Percentiles rank a stretch among this genome's conserved stretches.
Conservation (phyloP, 2,888 invertebrate genomes). For the Alsophila aescularia region DNA sequence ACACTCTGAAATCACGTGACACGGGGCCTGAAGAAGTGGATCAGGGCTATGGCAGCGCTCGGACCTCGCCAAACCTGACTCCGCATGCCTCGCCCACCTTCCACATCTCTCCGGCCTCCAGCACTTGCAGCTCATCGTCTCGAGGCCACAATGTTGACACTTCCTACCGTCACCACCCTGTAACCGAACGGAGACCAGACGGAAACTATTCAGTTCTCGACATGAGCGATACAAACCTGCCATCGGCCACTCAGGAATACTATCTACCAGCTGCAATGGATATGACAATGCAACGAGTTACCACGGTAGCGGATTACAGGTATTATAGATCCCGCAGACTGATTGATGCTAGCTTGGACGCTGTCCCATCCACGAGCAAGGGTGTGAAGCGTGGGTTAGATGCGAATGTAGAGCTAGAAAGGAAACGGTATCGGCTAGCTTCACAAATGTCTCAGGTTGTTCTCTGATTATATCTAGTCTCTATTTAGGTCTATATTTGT, state of each 20-base stretch:
- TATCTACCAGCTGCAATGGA: constrained; percentile 61
- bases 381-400: constrained; percentile 72
- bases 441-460: constrained; percentile 73
- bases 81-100: constrained; percentile 65
- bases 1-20: constrained; percentile 69
- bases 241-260: constrained; percentile 45
- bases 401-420: constrained; percentile 61
- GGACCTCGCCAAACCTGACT: constrained; percentile 68
- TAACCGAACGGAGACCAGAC: constrained; percentile 23
- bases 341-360: constrained; percentile 65
- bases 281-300: constrained; percentile 61
- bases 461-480: constrained; percentile 68
- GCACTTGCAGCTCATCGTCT: constrained; percentile 59
- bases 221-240: constrained; percentile 49
- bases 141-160: constrained; percentile 49
- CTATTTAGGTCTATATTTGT: constrained; percentile 44
- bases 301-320: constrained; percentile 52
- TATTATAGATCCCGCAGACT: constrained; percentile 67
- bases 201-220: constrained; percentile 58
- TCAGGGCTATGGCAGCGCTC: constrained; percentile 73
- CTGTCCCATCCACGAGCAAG: constrained; percentile 59
- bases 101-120: constrained; percentile 60
- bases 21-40: constrained; percentile 61
- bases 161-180: constrained; percentile 55
- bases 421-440: constrained; percentile 67